Percentiles rank a stretch among this genome's conserved stretches.
Evolutionary conservation across 2,113 vertebrate species (phyloP).

Genomic region (Ageneiosus marmoratus): DNA sequence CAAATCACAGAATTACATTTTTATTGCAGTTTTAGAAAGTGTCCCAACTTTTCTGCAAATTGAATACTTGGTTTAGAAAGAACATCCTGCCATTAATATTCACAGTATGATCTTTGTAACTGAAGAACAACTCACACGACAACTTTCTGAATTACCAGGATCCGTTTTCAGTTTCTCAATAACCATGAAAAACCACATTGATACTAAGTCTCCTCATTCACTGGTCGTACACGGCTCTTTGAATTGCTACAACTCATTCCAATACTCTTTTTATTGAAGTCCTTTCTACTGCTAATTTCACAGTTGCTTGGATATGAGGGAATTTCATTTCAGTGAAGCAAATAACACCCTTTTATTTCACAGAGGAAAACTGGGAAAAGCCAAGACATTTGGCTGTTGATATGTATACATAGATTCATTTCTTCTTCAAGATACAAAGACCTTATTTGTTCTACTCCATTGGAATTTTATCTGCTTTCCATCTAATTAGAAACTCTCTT

Average conservation of each 20-base stretch:
- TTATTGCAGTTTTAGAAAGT: too few species aligned
- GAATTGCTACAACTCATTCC: slow-evolving; percentile 54
- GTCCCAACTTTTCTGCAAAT: too few species aligned
- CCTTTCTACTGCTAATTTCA: slow-evolving; percentile 72
- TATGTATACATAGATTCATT: not conserved
- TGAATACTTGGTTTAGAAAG: not conserved
- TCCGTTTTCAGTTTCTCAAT: not conserved
- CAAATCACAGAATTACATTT: too few species aligned
- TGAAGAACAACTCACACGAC: not conserved
- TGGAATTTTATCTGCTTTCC: not conserved
- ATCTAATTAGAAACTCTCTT: slow-evolving; percentile 15
- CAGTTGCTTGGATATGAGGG: slow-evolving; percentile 69
- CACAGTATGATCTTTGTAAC: not conserved
- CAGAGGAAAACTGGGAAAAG: slow-evolving; percentile 54
- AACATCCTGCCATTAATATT: not conserved
- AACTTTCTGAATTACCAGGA: not conserved
- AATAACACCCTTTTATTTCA: slow-evolving; percentile 59
- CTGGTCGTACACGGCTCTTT: slow-evolving; percentile 52
- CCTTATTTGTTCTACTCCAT: not conserved
- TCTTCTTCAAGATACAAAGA: not conserved
- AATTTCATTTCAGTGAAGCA: slow-evolving; percentile 68
- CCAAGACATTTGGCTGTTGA: slow-evolving; percentile 53
- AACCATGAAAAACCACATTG: slow-evolving; percentile 4
- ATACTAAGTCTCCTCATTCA: slow-evolving; percentile 35
- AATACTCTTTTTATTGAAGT: slow-evolving; percentile 60